Evolutionary conservation across 2,797 vertebrate genomes (phyloP).

Genomic region (Notoglanidium macrostoma): DNA sequence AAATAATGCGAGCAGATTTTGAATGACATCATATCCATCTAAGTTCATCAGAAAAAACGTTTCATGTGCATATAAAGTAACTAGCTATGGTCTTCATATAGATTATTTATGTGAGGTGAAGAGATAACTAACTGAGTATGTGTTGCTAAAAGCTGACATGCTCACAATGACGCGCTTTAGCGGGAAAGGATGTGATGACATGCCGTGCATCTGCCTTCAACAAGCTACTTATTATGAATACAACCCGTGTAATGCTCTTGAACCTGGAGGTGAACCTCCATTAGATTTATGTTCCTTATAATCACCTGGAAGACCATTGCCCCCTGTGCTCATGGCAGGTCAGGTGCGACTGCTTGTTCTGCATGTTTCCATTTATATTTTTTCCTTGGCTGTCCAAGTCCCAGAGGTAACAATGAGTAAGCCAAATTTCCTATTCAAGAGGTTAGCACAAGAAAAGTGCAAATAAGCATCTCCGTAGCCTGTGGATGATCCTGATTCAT

Average conservation of each 20-base stretch:
- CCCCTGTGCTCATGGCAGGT: slow-evolving; percentile 64
- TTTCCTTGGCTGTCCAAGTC: not conserved
- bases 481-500: not conserved
- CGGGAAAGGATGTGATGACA: slow-evolving; percentile 28
- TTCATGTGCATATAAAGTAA: not conserved
- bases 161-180: not conserved
- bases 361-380: not conserved
- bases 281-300: slow-evolving; percentile 53
- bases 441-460: not conserved
- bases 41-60: not conserved
- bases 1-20: slow-evolving; percentile 23
- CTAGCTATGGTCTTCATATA: not conserved
- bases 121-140: not conserved
- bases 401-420: not conserved
- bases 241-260: slow-evolving; percentile 22
- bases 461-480: not conserved
- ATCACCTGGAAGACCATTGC: slow-evolving; percentile 71
- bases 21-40: slow-evolving; percentile 22
- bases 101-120: slow-evolving; percentile 5
- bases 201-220: slow-evolving; percentile 21
- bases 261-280: slow-evolving; percentile 3
- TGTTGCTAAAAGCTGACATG: not conserved
- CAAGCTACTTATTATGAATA: slow-evolving; percentile 27
- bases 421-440: not conserved
- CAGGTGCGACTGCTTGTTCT: slow-evolving; percentile 1